These are phyloP conservation scores for Diuraphis noxia DNA, from an alignment of 1,140 invertebrate species.

Conservation along the genomic window DNA sequence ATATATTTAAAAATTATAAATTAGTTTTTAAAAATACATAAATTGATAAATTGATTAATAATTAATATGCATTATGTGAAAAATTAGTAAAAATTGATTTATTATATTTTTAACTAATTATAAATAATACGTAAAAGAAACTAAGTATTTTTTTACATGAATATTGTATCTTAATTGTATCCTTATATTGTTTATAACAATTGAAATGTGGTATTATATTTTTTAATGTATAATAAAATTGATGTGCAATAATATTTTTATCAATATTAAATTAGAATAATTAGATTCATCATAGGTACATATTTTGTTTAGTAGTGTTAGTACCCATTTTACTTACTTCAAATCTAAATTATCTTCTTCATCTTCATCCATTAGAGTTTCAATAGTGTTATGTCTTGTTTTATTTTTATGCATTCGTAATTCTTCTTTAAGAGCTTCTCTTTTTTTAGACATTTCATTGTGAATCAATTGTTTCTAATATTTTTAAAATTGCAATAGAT, in stretches of 20 bases:
- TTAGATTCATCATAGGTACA: not conserved
- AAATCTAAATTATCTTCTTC: constrained; percentile 37
- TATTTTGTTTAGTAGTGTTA: not conserved
- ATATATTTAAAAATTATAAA: not conserved
- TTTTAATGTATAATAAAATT: too few species aligned
- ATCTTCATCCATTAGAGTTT: constrained; percentile 27
- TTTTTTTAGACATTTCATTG: constrained; percentile 70
- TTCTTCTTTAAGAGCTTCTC: constrained; percentile 70
- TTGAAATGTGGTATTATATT: not conserved
- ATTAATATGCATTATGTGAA: not conserved
- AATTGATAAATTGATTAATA: too few species aligned
- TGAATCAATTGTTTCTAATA: constrained; percentile 67
- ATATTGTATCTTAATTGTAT: not conserved
- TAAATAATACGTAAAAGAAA: not conserved
- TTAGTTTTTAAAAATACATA: not conserved
- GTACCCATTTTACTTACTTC: constrained; percentile 2
- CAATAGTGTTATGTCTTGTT: constrained; percentile 1
- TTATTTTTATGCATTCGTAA: constrained; percentile 61
- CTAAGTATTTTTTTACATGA: not conserved
- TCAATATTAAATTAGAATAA: not conserved
- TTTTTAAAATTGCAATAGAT: constrained; percentile 41
- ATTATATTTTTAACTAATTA: not conserved
- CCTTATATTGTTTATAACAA: not conserved
- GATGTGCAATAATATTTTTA: not conserved
- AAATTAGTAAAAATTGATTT: too few species aligned